Evolutionary conservation across 2,888 invertebrate species (phyloP).

Genomic region (Cantharis nigra): DNA sequence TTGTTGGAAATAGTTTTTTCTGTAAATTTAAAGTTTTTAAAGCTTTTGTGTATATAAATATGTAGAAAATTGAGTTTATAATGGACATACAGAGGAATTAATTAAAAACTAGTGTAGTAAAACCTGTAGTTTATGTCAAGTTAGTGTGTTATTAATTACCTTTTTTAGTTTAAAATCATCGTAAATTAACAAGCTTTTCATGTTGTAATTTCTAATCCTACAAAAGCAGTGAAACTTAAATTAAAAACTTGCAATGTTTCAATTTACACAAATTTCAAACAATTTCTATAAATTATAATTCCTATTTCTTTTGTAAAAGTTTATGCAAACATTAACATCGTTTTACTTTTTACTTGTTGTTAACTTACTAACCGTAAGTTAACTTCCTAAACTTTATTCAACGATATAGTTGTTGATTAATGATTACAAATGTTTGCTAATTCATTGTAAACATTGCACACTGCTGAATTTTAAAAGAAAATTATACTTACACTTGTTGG

Average conservation of each 20-base stretch:
- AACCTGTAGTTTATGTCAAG: not conserved
- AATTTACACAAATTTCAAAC: not conserved
- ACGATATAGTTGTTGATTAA: not conserved
- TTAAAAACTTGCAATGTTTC: not conserved
- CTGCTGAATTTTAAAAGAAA: not conserved
- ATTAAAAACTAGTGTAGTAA: not conserved
- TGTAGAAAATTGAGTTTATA: not conserved
- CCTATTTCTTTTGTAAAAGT: not conserved
- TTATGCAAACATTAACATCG: not conserved
- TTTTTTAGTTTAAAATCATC: not conserved
- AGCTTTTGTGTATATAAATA: not conserved
- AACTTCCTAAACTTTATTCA: not conserved
- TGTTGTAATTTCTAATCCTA: not conserved
- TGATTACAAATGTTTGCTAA: not conserved
- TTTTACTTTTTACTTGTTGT: not conserved
- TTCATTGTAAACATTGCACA: not conserved
- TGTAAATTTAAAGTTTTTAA: not conserved
- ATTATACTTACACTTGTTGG: no score
- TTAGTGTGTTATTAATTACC: not conserved
- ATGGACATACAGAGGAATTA: not conserved
- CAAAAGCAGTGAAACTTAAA: not conserved
- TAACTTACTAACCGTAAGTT: not conserved
- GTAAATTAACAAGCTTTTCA: not conserved
- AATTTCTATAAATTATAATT: not conserved
- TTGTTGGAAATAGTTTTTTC: not conserved